Evolutionary conservation across 2,113 vertebrate species (phyloP).

Genomic region (Poeciliopsis occidentalis): DNA sequence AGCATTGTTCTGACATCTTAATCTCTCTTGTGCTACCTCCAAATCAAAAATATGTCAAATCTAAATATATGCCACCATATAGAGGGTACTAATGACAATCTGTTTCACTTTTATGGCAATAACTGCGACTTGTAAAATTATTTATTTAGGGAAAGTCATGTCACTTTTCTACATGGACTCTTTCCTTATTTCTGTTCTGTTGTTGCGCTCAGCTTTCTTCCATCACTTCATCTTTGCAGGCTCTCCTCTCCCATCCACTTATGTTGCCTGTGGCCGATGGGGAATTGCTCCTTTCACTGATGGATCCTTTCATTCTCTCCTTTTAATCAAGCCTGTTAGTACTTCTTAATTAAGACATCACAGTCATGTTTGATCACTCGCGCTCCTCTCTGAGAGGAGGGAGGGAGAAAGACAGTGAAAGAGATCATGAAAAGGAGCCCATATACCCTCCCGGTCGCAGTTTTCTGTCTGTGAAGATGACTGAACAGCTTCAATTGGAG

Average conservation of each 20-base stretch:
- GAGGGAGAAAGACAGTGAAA: slow-evolving; percentile 32
- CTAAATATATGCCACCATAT: slow-evolving; percentile 9
- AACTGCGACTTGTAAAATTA: slow-evolving; percentile 28
- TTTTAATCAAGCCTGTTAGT: slow-evolving; percentile 81
- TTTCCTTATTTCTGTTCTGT: slow-evolving; percentile 51
- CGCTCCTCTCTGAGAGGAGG: slow-evolving; percentile 36
- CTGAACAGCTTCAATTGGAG: slow-evolving; percentile 77
- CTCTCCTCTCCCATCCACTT: slow-evolving; percentile 41
- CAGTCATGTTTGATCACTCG: slow-evolving; percentile 76
- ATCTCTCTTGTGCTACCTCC: slow-evolving; percentile 31
- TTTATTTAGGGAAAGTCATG: slow-evolving; percentile 21
- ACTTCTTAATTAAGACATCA: slow-evolving; percentile 84
- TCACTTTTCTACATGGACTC: slow-evolving; percentile 33
- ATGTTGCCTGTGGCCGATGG: slow-evolving; percentile 65
- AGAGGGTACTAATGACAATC: slow-evolving; percentile 24
- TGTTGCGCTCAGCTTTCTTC: slow-evolving; percentile 43
- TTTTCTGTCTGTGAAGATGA: slow-evolving; percentile 70
- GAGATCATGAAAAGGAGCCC: slow-evolving; percentile 49
- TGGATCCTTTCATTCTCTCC: slow-evolving; percentile 70
- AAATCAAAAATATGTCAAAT: slow-evolving; percentile 26
- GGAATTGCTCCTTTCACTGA: slow-evolving; percentile 76
- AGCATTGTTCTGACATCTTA: slow-evolving; percentile 40
- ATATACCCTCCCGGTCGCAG: slow-evolving; percentile 34
- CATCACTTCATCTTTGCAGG: slow-evolving; percentile 23
- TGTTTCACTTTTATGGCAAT: slow-evolving; percentile 16